Evolutionary conservation across 2,888 invertebrate species (phyloP), one percentile per base, ranked within the genome.

Genomic region (Zhuqinia jingwanae): DNA sequence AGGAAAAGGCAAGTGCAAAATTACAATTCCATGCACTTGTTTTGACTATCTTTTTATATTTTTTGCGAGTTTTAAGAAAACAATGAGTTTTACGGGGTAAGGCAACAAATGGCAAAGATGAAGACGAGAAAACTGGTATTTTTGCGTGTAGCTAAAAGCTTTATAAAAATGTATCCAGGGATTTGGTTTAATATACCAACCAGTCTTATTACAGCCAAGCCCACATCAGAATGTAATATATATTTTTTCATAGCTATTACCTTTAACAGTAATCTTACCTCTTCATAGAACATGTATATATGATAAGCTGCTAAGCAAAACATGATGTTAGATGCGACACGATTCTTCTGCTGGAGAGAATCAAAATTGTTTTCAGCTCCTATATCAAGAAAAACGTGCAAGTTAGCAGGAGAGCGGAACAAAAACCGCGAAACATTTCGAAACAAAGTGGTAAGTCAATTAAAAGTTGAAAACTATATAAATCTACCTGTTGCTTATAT

Each of bases 121-220:
- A 42, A 11, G 10, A 45, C 42, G 42, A 45, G 15, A n/a, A 65
- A 11, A 27, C n/a, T 60, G 60, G 36, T 36, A 17, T n/a, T 30
- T 30, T 27, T 63, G 15, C 2, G 27, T 13, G 15, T 30, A 30
- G 25, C 63, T 36, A 17, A 36, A 65, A 36, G n/a, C n/a, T n/a
- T n/a, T n/a, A 63, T 56, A 20, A 20, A 20, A 20, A 3, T n/a
- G n/a, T n/a, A n/a, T 70, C 25, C 70, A 47, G 70, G 70, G 25
- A 47, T 70, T n/a, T n/a, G n/a, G 47, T 30, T 47, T n/a, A 70
- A 45, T n/a, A n/a, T 70, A n/a, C 47, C 47, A 45, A 70, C 25
- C 47, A 47, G 47, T 22, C 47, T 70, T 47, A 47, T 25, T 47
- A 70, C 15, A 70, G 47, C 70, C 70, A 70, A 70, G 70, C 70